Percentiles rank a stretch among this genome's conserved stretches.
phyloP scores from a whole-genome alignment of 2,797 vertebrate genomes.

The Geotrypetes seraphini region DNA sequence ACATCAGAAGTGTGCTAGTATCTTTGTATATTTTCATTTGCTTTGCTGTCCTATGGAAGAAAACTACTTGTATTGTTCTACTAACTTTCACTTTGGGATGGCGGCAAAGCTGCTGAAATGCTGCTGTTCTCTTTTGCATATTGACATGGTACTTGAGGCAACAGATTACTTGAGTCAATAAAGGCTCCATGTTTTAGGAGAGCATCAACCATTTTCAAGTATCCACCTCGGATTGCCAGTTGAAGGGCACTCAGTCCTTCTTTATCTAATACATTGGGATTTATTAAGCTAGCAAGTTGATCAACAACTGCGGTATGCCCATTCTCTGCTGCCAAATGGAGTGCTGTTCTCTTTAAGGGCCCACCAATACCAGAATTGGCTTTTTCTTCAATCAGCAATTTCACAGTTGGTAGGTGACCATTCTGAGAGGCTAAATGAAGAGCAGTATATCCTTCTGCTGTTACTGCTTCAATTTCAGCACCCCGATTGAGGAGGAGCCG shows the following conservation, averaged over 20 bases:
- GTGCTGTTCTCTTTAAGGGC: slow-evolving; percentile 49
- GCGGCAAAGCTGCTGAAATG: neutral
- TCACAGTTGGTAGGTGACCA: slow-evolving; percentile 75
- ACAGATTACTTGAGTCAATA: slow-evolving; percentile 15
- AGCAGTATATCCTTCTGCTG: slow-evolving; percentile 64
- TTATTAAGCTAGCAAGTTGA: slow-evolving; percentile 59
- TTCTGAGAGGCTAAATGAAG: slow-evolving; percentile 75
- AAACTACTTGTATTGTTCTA: neutral
- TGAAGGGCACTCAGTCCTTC: slow-evolving; percentile 68
- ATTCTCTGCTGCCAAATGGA: slow-evolving; percentile 70
- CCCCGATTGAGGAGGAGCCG: slow-evolving; percentile 80
- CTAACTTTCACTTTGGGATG: slow-evolving; percentile 43
- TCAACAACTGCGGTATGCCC: slow-evolving; percentile 74
- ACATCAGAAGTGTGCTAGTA: no score
- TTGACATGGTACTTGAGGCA: slow-evolving; percentile 20
- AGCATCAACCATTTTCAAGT: slow-evolving; percentile 55
- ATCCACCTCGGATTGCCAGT: slow-evolving; percentile 61
- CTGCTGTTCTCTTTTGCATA: slow-evolving; percentile 20
- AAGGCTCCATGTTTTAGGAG: slow-evolving; percentile 54
- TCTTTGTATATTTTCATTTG: slow-evolving; percentile 1
- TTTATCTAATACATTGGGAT: slow-evolving; percentile 43
- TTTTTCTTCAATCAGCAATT: slow-evolving; percentile 75
- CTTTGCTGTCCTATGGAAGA: neutral
- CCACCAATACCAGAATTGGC: slow-evolving; percentile 48
- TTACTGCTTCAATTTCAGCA: slow-evolving; percentile 55